Evolutionary conservation across 2,888 invertebrate species (phyloP).

Genomic region (Philaethria dido): DNA sequence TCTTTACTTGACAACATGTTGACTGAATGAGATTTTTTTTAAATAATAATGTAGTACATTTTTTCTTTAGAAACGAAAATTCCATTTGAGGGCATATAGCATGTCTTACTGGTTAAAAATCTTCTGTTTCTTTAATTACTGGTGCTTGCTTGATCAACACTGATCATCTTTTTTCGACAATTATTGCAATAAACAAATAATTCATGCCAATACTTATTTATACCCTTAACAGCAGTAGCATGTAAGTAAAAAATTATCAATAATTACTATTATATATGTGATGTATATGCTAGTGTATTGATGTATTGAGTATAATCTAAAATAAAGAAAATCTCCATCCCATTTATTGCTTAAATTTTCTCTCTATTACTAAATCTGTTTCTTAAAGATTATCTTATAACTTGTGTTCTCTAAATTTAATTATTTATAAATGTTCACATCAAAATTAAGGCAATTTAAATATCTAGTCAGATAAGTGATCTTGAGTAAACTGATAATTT

Average conservation of each 20-base stretch:
- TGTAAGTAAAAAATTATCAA: background rate
- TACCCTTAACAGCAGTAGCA: background rate
- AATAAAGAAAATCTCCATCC: background rate
- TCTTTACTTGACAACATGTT: too few relatives aligned
- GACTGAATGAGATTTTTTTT: too few relatives aligned
- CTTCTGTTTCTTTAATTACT: background rate
- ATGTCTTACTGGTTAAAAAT: background rate
- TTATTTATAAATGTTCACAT: background rate
- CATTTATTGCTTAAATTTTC: slow-evolving; percentile 4
- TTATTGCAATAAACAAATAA: background rate
- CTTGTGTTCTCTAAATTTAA: background rate
- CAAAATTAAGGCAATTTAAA: slow-evolving; percentile 18
- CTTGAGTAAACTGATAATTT: slow-evolving; percentile 1
- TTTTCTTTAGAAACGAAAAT: too few relatives aligned
- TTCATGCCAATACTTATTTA: background rate
- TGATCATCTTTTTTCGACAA: background rate
- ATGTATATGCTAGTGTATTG: slow-evolving; percentile 1
- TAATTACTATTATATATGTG: background rate
- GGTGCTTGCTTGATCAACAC: too few relatives aligned
- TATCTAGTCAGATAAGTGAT: slow-evolving; percentile 40
- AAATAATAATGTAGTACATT: too few relatives aligned
- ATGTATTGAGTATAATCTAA: slow-evolving; percentile 6
- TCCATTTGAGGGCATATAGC: too few relatives aligned
- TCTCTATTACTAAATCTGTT: background rate
- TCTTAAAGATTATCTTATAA: background rate